Evolutionary conservation across 1,140 invertebrate genomes (phyloP).

Genomic region (Euschistus heros): DNA sequence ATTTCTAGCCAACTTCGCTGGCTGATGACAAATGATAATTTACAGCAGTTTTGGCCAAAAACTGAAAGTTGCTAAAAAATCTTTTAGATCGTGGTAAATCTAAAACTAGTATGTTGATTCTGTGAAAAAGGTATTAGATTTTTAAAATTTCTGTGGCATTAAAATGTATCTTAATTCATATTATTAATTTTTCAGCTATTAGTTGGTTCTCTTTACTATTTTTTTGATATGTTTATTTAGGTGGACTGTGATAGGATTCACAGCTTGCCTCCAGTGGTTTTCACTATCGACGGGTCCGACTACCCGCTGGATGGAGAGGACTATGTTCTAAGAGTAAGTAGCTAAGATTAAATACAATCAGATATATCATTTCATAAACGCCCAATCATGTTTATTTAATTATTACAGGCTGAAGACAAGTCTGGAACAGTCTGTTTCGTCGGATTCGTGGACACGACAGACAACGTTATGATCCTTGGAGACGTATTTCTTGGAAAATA

Average conservation of each 20-base stretch:
- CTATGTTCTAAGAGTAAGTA: constrained; percentile 16
- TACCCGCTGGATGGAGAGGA: constrained; percentile 18
- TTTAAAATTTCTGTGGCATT: too few species aligned
- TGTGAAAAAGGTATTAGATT: too few species aligned
- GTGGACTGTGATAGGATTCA: neutral
- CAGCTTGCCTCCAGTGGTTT: neutral
- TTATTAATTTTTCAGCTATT: too few species aligned
- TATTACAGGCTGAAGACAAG: neutral
- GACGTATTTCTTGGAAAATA: constrained; percentile 22
- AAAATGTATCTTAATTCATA: too few species aligned
- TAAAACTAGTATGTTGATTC: too few species aligned
- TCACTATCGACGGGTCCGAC: constrained; percentile 5
- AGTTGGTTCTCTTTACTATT: neutral
- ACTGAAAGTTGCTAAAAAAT: too few species aligned
- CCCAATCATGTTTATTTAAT: neutral
- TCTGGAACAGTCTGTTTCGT: neutral
- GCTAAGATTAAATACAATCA: neutral
- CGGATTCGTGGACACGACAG: constrained; percentile 6
- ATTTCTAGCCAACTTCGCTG: too few species aligned
- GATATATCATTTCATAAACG: too few species aligned
- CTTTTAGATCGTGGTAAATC: too few species aligned
- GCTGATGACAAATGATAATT: too few species aligned
- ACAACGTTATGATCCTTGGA: constrained; percentile 15
- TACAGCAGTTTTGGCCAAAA: too few species aligned
- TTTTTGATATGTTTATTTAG: constrained; percentile 3